Evolutionary conservation across 2,797 vertebrate genomes (phyloP).

Genomic region (Eutrigla gurnardus): DNA sequence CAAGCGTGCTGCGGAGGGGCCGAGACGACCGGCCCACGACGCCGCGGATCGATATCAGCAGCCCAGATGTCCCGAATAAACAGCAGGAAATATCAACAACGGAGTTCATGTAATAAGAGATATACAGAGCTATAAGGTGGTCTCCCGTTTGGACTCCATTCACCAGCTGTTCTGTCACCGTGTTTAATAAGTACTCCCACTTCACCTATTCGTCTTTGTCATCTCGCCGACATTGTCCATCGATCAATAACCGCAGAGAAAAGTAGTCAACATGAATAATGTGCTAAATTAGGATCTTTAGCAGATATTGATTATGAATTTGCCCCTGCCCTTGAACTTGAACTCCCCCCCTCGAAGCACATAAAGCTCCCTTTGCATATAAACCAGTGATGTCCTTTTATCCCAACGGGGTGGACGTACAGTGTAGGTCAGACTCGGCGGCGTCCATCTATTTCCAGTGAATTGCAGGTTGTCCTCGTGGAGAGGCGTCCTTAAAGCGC

Average conservation of each 20-base stretch:
- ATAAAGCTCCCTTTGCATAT: no score
- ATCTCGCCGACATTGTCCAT: slow-evolving; percentile 64
- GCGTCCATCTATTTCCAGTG: slow-evolving; percentile 41
- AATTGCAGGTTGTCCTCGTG: slow-evolving; percentile 43
- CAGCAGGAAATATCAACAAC: slow-evolving; percentile 9
- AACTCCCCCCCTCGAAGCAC: slow-evolving; percentile 24
- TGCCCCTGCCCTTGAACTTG: slow-evolving; percentile 71
- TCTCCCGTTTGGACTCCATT: slow-evolving; percentile 4
- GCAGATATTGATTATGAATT: slow-evolving; percentile 76
- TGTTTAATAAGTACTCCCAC: slow-evolving; percentile 45
- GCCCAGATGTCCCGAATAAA: slow-evolving; percentile 52
- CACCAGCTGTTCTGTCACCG: slow-evolving; percentile 18
- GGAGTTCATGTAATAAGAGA: neutral
- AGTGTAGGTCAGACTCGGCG: slow-evolving; percentile 47
- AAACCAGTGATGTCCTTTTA: slow-evolving; percentile 41
- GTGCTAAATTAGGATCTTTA: slow-evolving; percentile 76
- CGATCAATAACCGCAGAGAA: slow-evolving; percentile 74
- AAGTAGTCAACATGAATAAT: slow-evolving; percentile 81
- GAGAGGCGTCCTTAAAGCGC: slow-evolving; percentile 49
- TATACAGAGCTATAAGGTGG: no score
- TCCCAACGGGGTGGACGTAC: slow-evolving; percentile 29
- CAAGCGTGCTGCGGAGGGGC: slow-evolving; percentile 42
- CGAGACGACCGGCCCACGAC: slow-evolving; percentile 62
- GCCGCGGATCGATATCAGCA: slow-evolving; percentile 72
- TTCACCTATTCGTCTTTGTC: slow-evolving; percentile 68